A percentile compares a stretch with the other conserved stretches of the same genome.
Conservation (phyloP, 2,888 invertebrate genomes). For the Monoplex corrugatus region DNA sequence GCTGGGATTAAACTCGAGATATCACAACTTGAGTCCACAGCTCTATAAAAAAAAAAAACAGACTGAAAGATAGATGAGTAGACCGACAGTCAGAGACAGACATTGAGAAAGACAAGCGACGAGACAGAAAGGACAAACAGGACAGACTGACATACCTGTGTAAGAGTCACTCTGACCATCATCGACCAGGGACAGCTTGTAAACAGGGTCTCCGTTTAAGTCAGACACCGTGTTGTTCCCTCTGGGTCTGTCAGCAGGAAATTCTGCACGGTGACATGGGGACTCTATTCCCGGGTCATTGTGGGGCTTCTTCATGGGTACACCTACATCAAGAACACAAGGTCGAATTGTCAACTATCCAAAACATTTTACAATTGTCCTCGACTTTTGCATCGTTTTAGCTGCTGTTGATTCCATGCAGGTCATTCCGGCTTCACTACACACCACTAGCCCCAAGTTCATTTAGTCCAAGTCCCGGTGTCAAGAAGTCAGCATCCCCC, state of each 20-base stretch:
- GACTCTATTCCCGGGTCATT: not conserved
- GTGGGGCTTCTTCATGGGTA: not conserved
- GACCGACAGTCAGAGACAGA: not conserved
- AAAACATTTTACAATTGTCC: no score
- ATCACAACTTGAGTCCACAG: not conserved
- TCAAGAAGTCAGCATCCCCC: not conserved
- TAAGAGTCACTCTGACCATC: not conserved
- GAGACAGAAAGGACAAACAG: not conserved
- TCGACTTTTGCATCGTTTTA: not conserved
- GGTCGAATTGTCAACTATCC: no score
- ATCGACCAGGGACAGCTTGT: not conserved
- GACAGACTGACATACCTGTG: conserved; percentile 29
- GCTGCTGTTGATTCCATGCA: not conserved
- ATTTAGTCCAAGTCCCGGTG: not conserved
- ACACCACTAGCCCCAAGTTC: not conserved
- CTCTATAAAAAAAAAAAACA: not conserved
- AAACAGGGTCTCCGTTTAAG: not conserved
- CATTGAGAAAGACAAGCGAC: not conserved
- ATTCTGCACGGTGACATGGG: conserved; percentile 10
- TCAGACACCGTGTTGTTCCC: conserved; percentile 29
- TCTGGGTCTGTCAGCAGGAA: not conserved
- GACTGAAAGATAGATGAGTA: not conserved
- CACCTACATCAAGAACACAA: not conserved
- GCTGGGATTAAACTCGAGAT: not conserved
- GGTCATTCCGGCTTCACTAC: not conserved